Base-by-base conservation (phyloP, 37 sponge, comb jelly and placozoan genomes). In the Eunapius fragilis region DNA sequence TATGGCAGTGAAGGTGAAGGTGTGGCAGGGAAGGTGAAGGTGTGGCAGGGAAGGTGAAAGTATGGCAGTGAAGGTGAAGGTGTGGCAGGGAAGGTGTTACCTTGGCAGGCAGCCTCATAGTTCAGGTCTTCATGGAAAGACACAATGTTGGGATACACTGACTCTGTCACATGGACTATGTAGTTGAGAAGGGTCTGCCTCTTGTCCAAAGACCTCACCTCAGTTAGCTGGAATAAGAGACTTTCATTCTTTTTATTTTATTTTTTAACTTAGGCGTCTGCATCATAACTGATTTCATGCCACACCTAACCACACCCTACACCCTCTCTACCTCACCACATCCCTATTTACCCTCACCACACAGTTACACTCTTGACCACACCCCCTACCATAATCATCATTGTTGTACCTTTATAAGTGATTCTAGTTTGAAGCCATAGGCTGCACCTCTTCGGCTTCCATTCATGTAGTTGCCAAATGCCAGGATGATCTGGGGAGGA, bases 391-490 rank as follows among this genome's bases (percentile, higher is more conserved):
- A 0, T 12, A 25, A 12, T 67, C 69, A 1, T 25, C 47, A 11
- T 9, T 9, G 2, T 82, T 84, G 19, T 50, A 95, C 95, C 70
- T 85, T 92, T 75, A 33, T 85, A 73, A 95, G 80, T 24, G 96
- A 92, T 32, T 92, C 96, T 69, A 92, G 82, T 79, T 82, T 88
- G 89, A 92, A 95, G 12, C 96, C 96, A 81, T 87, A 68, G 22
- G 74, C 91, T 67, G 87, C 80, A 76, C 96, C 96, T 73, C 93
- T 87, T 25, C 90, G 41, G 37, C 89, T 90, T 76, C 96, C 93
- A 84, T 95, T 95, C 96, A 95, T 95, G 89, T 95, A 95, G 86
- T 95, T 95, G 3, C 96, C 96, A 82, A 95, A 95, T 37, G 96
- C 96, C 31, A 95, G 83, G 36, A 95, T 92, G 48, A 95, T 83